These are phyloP conservation scores for Eriosoma lanigerum DNA, from an alignment of 1,140 invertebrate species.

Conservation along the genomic window DNA sequence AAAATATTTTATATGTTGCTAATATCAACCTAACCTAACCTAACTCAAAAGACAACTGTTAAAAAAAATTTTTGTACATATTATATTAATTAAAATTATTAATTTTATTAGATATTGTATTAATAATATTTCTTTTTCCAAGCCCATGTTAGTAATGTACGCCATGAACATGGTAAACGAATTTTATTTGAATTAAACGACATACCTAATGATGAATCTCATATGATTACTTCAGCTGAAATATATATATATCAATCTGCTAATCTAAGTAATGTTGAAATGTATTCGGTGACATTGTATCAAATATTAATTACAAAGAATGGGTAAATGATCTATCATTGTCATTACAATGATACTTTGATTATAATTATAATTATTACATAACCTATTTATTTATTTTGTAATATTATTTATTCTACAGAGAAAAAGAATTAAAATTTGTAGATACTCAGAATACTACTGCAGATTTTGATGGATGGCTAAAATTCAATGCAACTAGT, in stretches of 20 bases:
- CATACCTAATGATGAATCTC: slow-evolving; percentile 72
- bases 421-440: slow-evolving; percentile 64
- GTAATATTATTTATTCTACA: slow-evolving; percentile 51
- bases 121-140: slow-evolving; percentile 57
- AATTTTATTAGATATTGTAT: too few species aligned
- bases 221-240: slow-evolving; percentile 75
- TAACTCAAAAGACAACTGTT: too few species aligned
- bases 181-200: slow-evolving; percentile 91
- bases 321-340: slow-evolving; percentile 59
- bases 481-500: slow-evolving; percentile 74
- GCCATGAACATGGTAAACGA: slow-evolving; percentile 80
- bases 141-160: slow-evolving; percentile 69
- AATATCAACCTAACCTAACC: too few species aligned
- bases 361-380: neutral
- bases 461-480: slow-evolving; percentile 70
- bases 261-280: slow-evolving; percentile 60
- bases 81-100: too few species aligned
- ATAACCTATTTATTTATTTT: too few species aligned
- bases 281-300: slow-evolving; percentile 64
- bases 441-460: slow-evolving; percentile 69
- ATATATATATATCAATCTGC: slow-evolving; percentile 69
- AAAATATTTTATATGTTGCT: too few species aligned
- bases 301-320: slow-evolving; percentile 63
- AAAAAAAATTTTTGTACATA: too few species aligned
- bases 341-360: neutral